These are phyloP conservation scores for Pollenia angustigena DNA, from an alignment of 2,888 invertebrate species.

Conservation along the genomic window DNA sequence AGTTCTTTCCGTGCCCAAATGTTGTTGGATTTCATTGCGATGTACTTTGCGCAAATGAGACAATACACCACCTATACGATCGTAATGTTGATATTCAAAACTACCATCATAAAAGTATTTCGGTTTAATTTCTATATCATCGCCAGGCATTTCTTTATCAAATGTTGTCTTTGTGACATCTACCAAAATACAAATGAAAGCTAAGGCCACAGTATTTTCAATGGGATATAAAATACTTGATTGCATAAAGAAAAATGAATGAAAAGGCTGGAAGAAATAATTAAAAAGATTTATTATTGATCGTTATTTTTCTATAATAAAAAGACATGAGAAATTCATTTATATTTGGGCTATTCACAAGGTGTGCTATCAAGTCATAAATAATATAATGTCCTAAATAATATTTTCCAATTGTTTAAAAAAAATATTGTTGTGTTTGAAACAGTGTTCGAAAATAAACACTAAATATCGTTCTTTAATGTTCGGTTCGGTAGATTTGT, in stretches of 20 bases:
- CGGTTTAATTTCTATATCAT: slow-evolving; percentile 78
- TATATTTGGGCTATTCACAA: too few species aligned
- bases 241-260: slow-evolving; percentile 83
- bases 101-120: slow-evolving; percentile 82
- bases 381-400: too few species aligned
- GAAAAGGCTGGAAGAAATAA: slow-evolving; percentile 79
- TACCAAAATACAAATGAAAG: slow-evolving; percentile 82
- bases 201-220: slow-evolving; percentile 82
- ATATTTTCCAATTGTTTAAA: too few species aligned
- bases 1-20: slow-evolving; percentile 80
- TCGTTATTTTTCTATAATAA: too few species aligned
- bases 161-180: slow-evolving; percentile 79
- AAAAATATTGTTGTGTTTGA: too few species aligned
- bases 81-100: slow-evolving; percentile 83
- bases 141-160: slow-evolving; percentile 78
- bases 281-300: too few species aligned
- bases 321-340: too few species aligned
- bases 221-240: slow-evolving; percentile 82
- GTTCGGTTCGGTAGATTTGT: too few species aligned
- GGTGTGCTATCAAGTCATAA: too few species aligned
- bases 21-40: slow-evolving; percentile 79
- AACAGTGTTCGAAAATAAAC: too few species aligned
- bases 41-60: slow-evolving; percentile 83
- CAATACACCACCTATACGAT: slow-evolving; percentile 83
- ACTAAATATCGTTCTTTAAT: too few species aligned